Evolutionary conservation across 1,140 invertebrate genomes (phyloP).

Genomic region (Lysiphlebus fabarum): DNA sequence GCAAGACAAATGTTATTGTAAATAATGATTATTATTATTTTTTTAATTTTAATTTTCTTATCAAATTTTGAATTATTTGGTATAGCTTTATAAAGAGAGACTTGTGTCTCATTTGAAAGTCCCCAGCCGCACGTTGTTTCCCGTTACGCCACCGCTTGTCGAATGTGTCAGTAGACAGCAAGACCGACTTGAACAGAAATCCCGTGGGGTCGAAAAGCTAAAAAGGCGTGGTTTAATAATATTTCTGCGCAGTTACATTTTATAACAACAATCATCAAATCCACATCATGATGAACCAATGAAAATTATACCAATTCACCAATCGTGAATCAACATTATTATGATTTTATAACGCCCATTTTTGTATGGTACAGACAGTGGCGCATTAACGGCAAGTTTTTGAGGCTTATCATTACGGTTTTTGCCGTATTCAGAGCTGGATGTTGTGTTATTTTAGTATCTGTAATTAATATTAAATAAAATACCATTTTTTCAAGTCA

Average conservation of each 20-base stretch:
- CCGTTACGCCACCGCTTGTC: constrained; percentile 57
- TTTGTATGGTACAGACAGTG: constrained; percentile 32
- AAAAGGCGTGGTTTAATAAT: constrained; percentile 25
- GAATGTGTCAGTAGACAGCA: constrained; percentile 53
- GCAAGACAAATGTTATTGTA: too few relatives aligned
- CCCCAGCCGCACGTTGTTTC: constrained; percentile 55
- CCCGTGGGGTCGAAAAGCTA: constrained; percentile 43
- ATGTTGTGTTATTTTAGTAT: constrained; percentile 13
- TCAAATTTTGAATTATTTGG: background rate
- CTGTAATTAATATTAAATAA: too few relatives aligned
- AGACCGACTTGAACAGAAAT: constrained; percentile 49
- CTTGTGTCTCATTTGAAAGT: constrained; percentile 33
- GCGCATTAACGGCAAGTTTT: constrained; percentile 38
- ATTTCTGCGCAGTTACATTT: constrained; percentile 33
- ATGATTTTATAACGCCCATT: constrained; percentile 16
- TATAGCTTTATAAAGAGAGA: too few relatives aligned
- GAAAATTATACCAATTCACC: background rate
- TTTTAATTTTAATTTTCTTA: too few relatives aligned
- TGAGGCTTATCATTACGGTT: constrained; percentile 44
- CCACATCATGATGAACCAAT: constrained; percentile 24
- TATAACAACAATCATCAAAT: constrained; percentile 23
- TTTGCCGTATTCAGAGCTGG: constrained; percentile 32
- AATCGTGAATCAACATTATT: constrained; percentile 12
- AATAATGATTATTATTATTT: too few relatives aligned
- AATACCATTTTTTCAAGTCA: too few relatives aligned